Evolutionary conservation across 2,113 vertebrate genomes (phyloP).

Genomic region (Chionodraco myersi): DNA sequence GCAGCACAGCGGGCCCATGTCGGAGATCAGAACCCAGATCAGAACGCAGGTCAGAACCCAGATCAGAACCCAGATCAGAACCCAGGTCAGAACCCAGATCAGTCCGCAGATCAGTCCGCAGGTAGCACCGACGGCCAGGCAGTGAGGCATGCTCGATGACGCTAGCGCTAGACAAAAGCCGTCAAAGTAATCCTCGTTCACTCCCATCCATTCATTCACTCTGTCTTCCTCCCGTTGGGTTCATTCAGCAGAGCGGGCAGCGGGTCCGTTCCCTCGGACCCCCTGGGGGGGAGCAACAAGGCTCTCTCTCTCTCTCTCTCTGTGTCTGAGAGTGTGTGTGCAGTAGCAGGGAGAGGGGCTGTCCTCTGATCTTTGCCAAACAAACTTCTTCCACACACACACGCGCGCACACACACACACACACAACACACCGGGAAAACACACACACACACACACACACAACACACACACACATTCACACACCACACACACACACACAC

Average conservation of each 20-base stretch:
- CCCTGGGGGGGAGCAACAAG: constrained; percentile 74
- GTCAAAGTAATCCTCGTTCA: constrained; percentile 55
- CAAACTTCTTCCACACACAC: constrained; percentile 57
- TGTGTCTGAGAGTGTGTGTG: constrained; percentile 45
- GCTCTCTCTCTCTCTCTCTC: constrained; percentile 51
- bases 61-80: no score
- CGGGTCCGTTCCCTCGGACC: constrained; percentile 71
- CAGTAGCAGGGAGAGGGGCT: constrained; percentile 73
- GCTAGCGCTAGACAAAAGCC: constrained; percentile 55
- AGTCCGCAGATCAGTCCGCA: constrained; percentile 40
- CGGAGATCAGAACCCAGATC: constrained; percentile 16
- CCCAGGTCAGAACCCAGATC: no score
- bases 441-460: no score
- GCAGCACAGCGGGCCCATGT: constrained; percentile 83
- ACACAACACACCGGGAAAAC: no score
- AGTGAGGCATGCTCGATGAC: constrained; percentile 67
- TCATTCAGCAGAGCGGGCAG: constrained; percentile 70
- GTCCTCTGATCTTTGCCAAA: constrained; percentile 79
- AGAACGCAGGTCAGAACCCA: no score
- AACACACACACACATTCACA: no score
- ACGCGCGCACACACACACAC: background rate
- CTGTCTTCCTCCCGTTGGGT: constrained; percentile 45
- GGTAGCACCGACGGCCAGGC: constrained; percentile 54
- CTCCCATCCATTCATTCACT: constrained; percentile 50
- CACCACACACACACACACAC: no score